These are phyloP conservation scores for Syrphus vitripennis DNA, from an alignment of 2,888 invertebrate species.

Conservation along the genomic window DNA sequence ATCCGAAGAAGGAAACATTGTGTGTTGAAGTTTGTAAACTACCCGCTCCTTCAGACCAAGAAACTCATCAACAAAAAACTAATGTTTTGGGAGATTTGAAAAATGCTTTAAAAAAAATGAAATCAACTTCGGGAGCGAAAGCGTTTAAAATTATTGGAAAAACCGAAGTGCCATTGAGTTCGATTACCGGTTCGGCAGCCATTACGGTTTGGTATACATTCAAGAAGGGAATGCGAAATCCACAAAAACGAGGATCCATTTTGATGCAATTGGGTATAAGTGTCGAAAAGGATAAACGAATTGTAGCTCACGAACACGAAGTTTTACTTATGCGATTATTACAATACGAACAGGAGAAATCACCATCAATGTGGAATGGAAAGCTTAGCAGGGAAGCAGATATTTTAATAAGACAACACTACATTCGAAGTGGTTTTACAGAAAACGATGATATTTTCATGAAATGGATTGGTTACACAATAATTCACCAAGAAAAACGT, in stretches of 20 bases:
- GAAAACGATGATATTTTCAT: constrained; percentile 86
- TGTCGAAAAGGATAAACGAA: constrained; percentile 91
- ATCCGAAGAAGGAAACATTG: constrained; percentile 87
- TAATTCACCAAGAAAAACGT: constrained; percentile 91
- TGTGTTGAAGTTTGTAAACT: constrained; percentile 93
- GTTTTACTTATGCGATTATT: constrained; percentile 89
- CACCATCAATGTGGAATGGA: constrained; percentile 91
- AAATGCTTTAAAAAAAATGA: constrained; percentile 90
- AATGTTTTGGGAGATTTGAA: constrained; percentile 79
- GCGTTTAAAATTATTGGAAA: constrained; percentile 97
- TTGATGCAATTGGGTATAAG: constrained; percentile 92
- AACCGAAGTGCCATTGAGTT: constrained; percentile 92
- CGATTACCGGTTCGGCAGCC: constrained; percentile 93
- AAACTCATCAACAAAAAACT: not conserved
- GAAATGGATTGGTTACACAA: constrained; percentile 90
- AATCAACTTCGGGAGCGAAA: constrained; percentile 92
- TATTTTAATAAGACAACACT: constrained; percentile 94
- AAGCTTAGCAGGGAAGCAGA: constrained; percentile 91
- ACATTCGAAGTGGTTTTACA: constrained; percentile 94
- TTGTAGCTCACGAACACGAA: constrained; percentile 92
- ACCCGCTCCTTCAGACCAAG: constrained; percentile 83
- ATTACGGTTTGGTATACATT: constrained; percentile 94
- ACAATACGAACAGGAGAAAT: constrained; percentile 89
- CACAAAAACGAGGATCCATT: constrained; percentile 91
- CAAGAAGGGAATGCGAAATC: constrained; percentile 89